phyloP scores from a whole-genome alignment of 1,140 invertebrate species.

The Thaumatotibia leucotreta region DNA sequence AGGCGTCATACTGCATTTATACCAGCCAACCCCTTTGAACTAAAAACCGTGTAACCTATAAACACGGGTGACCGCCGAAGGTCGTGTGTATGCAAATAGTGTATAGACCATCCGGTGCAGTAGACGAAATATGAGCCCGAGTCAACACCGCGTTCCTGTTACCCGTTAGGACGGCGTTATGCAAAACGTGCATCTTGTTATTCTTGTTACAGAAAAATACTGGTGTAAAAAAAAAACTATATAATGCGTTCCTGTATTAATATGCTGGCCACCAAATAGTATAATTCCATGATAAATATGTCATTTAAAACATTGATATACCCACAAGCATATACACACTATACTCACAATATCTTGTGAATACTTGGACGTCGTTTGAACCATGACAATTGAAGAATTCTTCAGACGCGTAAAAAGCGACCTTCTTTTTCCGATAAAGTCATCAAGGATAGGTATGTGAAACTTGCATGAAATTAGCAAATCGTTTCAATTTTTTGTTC shows the following conservation, averaged over 20 bases:
- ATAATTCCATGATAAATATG: too few relatives aligned
- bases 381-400: conserved; percentile 6
- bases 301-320: too few relatives aligned
- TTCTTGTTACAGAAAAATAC: background rate
- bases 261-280: too few relatives aligned
- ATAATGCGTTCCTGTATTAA: too few relatives aligned
- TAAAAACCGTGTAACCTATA: conserved; percentile 3
- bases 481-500: background rate
- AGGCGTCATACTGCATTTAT: background rate
- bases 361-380: background rate
- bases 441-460: conserved; percentile 31
- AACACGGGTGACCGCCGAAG: conserved; percentile 17
- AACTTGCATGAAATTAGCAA: conserved; percentile 35
- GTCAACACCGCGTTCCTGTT: conserved; percentile 23
- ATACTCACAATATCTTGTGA: background rate
- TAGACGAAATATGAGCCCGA: conserved; percentile 30
- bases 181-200: conserved; percentile 4
- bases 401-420: conserved; percentile 18
- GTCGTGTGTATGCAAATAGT: conserved; percentile 27
- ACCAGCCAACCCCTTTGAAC: background rate
- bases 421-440: conserved; percentile 34
- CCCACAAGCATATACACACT: too few relatives aligned
- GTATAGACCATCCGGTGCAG: conserved; percentile 32
- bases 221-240: too few relatives aligned
- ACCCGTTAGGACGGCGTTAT: conserved; percentile 24